Evolutionary conservation across 2,797 vertebrate species (phyloP).

Genomic region (Takifugu ocellatus): DNA sequence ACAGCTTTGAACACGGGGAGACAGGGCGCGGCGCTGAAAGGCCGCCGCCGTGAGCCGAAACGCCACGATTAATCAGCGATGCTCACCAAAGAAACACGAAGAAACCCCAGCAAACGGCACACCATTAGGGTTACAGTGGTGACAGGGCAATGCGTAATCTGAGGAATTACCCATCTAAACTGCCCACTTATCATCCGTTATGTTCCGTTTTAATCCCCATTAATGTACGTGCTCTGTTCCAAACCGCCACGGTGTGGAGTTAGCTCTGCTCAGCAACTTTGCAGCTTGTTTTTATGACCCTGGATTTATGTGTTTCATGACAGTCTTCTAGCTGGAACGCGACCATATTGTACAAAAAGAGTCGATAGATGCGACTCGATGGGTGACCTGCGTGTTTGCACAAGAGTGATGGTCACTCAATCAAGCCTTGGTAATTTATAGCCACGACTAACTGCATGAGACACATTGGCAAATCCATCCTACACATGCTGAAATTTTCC

Average conservation of each 20-base stretch:
- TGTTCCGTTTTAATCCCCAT: background rate
- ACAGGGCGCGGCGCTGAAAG: slow-evolving; percentile 15
- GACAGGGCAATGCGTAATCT: slow-evolving; percentile 6
- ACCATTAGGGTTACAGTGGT: background rate
- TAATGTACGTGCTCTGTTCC: background rate
- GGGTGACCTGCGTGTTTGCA: too few relatives aligned
- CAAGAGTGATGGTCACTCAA: too few relatives aligned
- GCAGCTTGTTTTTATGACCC: too few relatives aligned
- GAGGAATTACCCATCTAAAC: slow-evolving; percentile 1
- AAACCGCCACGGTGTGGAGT: background rate
- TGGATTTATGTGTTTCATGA: too few relatives aligned
- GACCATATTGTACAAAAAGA: too few relatives aligned
- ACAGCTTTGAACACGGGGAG: slow-evolving; percentile 28
- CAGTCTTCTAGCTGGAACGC: too few relatives aligned
- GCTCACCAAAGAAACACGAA: slow-evolving; percentile 8
- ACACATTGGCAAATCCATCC: too few relatives aligned
- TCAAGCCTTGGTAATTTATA: too few relatives aligned
- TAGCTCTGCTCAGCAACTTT: background rate
- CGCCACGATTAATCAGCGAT: slow-evolving; percentile 23
- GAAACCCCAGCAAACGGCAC: background rate
- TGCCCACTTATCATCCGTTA: background rate
- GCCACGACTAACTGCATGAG: too few relatives aligned
- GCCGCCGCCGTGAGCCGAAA: slow-evolving; percentile 2
- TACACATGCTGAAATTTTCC: too few relatives aligned
- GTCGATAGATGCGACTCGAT: too few relatives aligned